phyloP scores from a whole-genome alignment of 1,140 invertebrate species.

The Procambarus clarkii region DNA sequence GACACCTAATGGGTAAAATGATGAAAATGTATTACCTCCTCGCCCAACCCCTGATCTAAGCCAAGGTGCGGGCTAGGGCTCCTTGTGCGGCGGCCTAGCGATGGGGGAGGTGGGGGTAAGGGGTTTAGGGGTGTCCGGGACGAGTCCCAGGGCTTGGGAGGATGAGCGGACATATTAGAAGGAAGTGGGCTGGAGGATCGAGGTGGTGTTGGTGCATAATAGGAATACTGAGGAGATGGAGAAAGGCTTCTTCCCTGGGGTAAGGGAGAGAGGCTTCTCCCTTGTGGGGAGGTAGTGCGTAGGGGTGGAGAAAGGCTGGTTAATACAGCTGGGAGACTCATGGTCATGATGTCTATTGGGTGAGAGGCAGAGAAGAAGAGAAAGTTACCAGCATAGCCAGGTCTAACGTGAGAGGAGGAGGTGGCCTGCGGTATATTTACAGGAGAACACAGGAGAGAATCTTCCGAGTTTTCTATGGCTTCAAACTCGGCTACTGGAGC shows the following conservation, averaged over 20 bases:
- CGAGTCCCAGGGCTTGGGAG: neutral
- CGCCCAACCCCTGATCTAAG: constrained; percentile 42
- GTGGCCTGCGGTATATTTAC: constrained; percentile 18
- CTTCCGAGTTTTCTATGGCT: constrained; percentile 53
- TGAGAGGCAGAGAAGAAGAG: constrained; percentile 52
- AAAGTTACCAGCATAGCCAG: constrained; percentile 57
- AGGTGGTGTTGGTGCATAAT: neutral
- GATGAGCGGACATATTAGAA: neutral
- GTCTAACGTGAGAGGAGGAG: constrained; percentile 30
- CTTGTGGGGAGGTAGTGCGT: constrained; percentile 15
- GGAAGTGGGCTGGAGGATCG: constrained; percentile 8
- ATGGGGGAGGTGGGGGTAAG: constrained; percentile 50
- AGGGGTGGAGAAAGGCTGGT: constrained; percentile 44
- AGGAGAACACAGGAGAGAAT: constrained; percentile 11
- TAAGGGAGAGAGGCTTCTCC: constrained; percentile 32
- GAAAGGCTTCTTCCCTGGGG: neutral
- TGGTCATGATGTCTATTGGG: constrained; percentile 67
- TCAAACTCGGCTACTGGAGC: constrained; percentile 49
- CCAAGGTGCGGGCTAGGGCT: constrained; percentile 52
- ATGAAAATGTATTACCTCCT: constrained; percentile 54
- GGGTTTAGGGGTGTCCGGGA: constrained; percentile 33
- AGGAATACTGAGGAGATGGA: neutral
- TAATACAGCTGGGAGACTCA: constrained; percentile 67
- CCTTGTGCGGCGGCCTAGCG: constrained; percentile 49
- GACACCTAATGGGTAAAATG: constrained; percentile 25